These are phyloP conservation scores for Mechanitis messenoides DNA, from an alignment of 2,888 invertebrate species.

Conservation along the genomic window DNA sequence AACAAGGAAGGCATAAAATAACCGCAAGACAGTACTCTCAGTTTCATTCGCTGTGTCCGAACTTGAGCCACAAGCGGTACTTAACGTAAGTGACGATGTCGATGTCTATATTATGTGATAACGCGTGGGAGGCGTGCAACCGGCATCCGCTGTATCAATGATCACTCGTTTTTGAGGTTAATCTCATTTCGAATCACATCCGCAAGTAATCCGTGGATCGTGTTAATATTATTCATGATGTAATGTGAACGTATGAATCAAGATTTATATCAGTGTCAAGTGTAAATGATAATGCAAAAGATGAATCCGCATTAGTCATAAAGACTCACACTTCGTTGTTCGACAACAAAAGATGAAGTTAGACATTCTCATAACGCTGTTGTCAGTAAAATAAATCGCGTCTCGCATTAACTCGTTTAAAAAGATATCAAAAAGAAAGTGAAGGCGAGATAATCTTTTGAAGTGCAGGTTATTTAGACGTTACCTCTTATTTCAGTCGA, in stretches of 20 bases:
- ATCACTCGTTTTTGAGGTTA: constrained; percentile 18
- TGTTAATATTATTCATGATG: constrained; percentile 4
- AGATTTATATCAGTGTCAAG: neutral
- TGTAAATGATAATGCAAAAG: neutral
- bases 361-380: constrained; percentile 4
- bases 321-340: neutral
- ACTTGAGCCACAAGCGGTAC: constrained; percentile 10
- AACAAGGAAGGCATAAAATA: constrained; percentile 17
- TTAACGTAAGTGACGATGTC: constrained; percentile 18
- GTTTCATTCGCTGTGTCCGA: constrained; percentile 20
- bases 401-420: constrained; percentile 17
- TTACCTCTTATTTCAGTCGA: constrained; percentile 20
- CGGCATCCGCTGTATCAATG: constrained; percentile 19
- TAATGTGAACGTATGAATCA: neutral
- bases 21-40: constrained; percentile 23
- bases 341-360: neutral
- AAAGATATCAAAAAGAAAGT: constrained; percentile 28
- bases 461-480: constrained; percentile 29
- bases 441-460: constrained; percentile 16
- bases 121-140: constrained; percentile 11
- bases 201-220: constrained; percentile 5
- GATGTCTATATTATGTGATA: constrained; percentile 19
- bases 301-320: neutral
- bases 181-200: constrained; percentile 11
- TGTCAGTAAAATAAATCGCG: constrained; percentile 14